These are phyloP conservation scores for Trematomus bernacchii DNA, from an alignment of 2,797 vertebrate species.

Conservation along the genomic window DNA sequence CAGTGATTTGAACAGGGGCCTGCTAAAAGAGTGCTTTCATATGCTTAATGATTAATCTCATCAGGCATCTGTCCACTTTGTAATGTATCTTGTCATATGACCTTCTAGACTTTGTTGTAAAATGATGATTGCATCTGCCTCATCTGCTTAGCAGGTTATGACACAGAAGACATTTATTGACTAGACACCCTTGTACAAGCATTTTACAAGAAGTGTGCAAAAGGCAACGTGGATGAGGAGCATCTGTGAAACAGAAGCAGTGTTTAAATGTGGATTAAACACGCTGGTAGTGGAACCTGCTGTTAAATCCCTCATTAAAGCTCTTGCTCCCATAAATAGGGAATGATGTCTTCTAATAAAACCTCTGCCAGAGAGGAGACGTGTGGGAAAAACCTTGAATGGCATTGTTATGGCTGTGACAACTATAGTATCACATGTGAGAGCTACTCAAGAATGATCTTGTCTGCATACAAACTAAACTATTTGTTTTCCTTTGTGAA, in stretches of 20 bases:
- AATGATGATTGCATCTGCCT: conserved; percentile 55
- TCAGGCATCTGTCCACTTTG: conserved; percentile 39
- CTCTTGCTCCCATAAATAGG: conserved; percentile 23
- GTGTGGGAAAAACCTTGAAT: neutral
- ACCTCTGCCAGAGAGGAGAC: conserved; percentile 16
- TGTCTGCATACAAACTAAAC: neutral
- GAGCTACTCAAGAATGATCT: conserved; percentile 12
- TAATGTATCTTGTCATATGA: conserved; percentile 52
- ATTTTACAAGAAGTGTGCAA: conserved; percentile 36
- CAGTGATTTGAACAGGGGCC: conserved; percentile 10
- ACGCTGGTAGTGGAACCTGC: conserved; percentile 13
- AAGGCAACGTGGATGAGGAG: conserved; percentile 10
- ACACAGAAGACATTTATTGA: conserved; percentile 66
- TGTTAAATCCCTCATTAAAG: conserved; percentile 40
- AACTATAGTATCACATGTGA: conserved; percentile 1
- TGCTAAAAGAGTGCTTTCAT: conserved; percentile 12
- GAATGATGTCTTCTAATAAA: conserved; percentile 20
- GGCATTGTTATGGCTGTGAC: conserved; percentile 9
- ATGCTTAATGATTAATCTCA: conserved; percentile 48
- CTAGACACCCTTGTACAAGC: conserved; percentile 25
- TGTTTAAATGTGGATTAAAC: conserved; percentile 22
- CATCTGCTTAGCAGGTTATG: conserved; percentile 47
- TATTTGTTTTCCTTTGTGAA: conserved; percentile 5
- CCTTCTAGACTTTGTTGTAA: conserved; percentile 58
- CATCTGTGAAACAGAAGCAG: conserved; percentile 18